Percentiles rank a stretch among this genome's conserved stretches.
Conservation (phyloP, 2,113 vertebrate species). For the Mungos mungo region DNA sequence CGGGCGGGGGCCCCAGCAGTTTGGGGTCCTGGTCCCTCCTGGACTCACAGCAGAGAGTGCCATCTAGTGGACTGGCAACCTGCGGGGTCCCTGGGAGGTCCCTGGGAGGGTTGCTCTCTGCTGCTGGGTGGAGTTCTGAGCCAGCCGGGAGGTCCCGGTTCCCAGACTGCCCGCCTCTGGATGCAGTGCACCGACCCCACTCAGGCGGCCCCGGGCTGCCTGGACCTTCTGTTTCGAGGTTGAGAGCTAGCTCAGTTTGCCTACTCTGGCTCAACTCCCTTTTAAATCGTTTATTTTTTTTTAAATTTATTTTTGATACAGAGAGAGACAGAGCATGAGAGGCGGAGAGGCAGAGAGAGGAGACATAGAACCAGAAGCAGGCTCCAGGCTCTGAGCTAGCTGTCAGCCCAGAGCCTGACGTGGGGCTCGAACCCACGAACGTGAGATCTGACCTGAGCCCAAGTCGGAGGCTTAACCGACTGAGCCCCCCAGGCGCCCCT, state of each 20-base stretch:
- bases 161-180: background rate
- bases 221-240: conserved; percentile 23
- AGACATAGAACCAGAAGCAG: too few species aligned
- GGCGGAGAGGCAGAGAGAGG: too few species aligned
- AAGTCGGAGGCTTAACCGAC: too few species aligned
- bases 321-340: too few species aligned
- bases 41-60: background rate
- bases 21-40: background rate
- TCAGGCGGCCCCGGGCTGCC: background rate
- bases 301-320: too few species aligned
- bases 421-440: too few species aligned
- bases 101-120: background rate
- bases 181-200: background rate
- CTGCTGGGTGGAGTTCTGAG: background rate
- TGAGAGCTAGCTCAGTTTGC: background rate
- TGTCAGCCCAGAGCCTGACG: too few species aligned
- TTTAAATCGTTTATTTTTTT: background rate
- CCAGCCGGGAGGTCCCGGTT: background rate
- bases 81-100: background rate
- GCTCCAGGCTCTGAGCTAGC: too few species aligned
- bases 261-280: background rate
- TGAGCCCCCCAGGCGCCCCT: background rate
- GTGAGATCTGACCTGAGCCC: too few species aligned
- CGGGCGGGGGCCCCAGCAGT: background rate
- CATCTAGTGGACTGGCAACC: background rate